These are phyloP conservation scores for Eunapius fragilis DNA, from an alignment of 37 sponge, comb jelly and placozoan genomes.

Conservation along the genomic window DNA sequence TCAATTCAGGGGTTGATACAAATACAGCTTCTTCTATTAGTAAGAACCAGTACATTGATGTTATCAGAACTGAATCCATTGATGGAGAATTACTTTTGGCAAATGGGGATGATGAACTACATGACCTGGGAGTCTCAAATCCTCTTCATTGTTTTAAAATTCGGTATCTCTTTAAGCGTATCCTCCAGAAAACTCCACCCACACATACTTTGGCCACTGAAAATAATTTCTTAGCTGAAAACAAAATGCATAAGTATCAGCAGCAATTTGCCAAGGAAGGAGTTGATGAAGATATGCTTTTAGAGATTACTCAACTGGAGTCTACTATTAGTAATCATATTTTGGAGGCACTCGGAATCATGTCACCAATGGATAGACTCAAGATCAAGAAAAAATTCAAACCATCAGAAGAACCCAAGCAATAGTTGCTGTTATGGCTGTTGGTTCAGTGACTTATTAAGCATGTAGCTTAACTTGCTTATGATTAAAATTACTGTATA, in stretches of 20 bases:
- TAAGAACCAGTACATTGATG: conserved; percentile 15
- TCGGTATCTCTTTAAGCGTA: neutral
- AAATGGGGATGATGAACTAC: neutral
- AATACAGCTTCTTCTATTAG: too few species aligned
- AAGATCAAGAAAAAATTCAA: too few species aligned
- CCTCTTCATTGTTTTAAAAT: neutral
- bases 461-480: too few species aligned
- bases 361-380: too few species aligned
- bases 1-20: too few species aligned
- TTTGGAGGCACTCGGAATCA: neutral
- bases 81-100: conserved; percentile 15
- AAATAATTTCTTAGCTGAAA: conserved; percentile 2
- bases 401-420: too few species aligned
- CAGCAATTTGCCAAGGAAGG: neutral
- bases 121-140: neutral
- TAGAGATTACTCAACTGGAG: neutral
- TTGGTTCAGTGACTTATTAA: too few species aligned
- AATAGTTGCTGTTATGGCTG: too few species aligned
- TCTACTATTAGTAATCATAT: neutral
- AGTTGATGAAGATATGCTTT: conserved; percentile 48
- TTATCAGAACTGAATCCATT: conserved; percentile 3
- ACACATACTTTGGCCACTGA: neutral
- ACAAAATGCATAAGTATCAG: conserved; percentile 29
- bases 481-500: too few species aligned
- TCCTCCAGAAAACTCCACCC: neutral